These are phyloP conservation scores for Chromis chromis DNA, from an alignment of 2,797 vertebrate genomes.

Conservation along the genomic window DNA sequence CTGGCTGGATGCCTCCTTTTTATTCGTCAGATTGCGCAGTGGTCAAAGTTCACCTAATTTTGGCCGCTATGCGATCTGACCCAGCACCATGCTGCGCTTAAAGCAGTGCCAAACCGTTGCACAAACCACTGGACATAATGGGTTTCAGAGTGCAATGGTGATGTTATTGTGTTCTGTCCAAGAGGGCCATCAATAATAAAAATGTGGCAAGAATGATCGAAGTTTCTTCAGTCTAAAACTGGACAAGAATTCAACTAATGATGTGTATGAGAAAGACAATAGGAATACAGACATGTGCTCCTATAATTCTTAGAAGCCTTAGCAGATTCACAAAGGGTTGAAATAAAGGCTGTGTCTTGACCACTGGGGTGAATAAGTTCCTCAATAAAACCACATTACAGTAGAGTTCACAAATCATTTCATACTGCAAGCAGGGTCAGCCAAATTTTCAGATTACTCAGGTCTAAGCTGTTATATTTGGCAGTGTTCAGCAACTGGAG, in stretches of 20 bases:
- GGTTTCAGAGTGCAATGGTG: too few relatives aligned
- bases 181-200: too few relatives aligned
- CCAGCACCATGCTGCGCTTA: too few relatives aligned
- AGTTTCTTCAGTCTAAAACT: not conserved
- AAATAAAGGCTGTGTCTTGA: not conserved
- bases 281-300: not conserved
- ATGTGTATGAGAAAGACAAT: not conserved
- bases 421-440: not conserved
- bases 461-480: slow-evolving; percentile 28
- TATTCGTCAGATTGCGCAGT: too few relatives aligned
- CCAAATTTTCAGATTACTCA: slow-evolving; percentile 16
- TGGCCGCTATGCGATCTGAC: too few relatives aligned
- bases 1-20: too few relatives aligned
- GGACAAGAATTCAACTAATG: not conserved
- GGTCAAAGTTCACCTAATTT: too few relatives aligned
- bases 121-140: too few relatives aligned
- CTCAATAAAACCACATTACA: not conserved
- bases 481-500: not conserved
- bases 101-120: too few relatives aligned
- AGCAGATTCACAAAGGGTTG: not conserved
- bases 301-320: not conserved
- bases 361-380: too few relatives aligned
- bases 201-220: not conserved
- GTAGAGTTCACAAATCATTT: not conserved
- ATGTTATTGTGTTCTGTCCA: too few relatives aligned